Evolutionary conservation across 2,113 vertebrate species (phyloP).

Genomic region (Melanotaenia duboulayi): DNA sequence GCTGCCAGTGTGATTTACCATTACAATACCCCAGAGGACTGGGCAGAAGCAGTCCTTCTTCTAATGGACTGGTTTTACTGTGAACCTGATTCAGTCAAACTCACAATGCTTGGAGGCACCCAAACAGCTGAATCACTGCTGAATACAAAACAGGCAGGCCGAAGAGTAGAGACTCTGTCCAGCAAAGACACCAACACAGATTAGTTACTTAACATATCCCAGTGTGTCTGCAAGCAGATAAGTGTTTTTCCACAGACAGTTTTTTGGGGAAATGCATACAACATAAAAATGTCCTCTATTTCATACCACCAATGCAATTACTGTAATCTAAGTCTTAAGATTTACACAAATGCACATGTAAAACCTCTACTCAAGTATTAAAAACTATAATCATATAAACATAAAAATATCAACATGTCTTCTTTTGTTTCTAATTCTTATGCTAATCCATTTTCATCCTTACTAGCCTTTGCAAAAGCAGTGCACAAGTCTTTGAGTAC

Average conservation of each 20-base stretch:
- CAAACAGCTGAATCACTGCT: conserved; percentile 40
- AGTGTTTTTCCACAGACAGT: background rate
- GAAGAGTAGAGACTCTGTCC: conserved; percentile 30
- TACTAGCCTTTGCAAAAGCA: background rate
- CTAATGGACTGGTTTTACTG: conserved; percentile 43
- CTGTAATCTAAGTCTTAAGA: background rate
- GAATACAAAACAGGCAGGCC: conserved; percentile 53
- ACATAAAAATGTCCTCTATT: background rate
- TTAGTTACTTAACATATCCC: conserved; percentile 16
- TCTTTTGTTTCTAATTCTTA: too few relatives aligned
- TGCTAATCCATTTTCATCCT: background rate
- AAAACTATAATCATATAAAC: too few relatives aligned
- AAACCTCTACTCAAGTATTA: too few relatives aligned
- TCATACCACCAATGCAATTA: background rate
- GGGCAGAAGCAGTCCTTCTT: conserved; percentile 27
- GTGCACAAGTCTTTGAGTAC: too few relatives aligned
- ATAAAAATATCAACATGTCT: background rate
- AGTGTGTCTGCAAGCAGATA: background rate
- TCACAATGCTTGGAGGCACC: conserved; percentile 36
- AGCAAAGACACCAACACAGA: conserved; percentile 24
- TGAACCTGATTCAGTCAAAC: conserved; percentile 63
- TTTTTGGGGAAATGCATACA: background rate
- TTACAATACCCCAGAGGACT: conserved; percentile 24
- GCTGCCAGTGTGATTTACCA: conserved; percentile 9
- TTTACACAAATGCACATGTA: too few relatives aligned